Base-by-base conservation (phyloP, 2,797 vertebrate genomes). In the Melanotaenia pygmaea region DNA sequence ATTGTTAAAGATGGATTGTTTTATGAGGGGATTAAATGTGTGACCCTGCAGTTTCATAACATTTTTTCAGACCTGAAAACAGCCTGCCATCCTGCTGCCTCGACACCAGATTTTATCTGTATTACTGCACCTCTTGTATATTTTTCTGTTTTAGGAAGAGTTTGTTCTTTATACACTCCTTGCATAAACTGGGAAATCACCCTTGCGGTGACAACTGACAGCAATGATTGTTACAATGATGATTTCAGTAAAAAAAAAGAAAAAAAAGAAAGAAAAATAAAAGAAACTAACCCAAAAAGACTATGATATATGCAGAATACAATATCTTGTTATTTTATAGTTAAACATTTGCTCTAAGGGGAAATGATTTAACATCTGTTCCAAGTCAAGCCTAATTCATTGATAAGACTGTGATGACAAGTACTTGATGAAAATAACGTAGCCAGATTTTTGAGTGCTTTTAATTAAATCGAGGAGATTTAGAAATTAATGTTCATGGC, bases 401-500 rank as follows among this genome's bases (percentile, higher is more conserved):
- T 38, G 37, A 38, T 9, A 12, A 9, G 37, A 38, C 11, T 38
- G 12, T 38, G 37, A 38, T 38, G 37, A 38, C 37, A 8, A 1
- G 10, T 35, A 11, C 37, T 40, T 40, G 38, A 40, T 40, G 12
- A 40, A 40, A 14, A 40, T 16, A 40, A 40, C 14, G 38, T 13
- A 40, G 13, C 13, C 13, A 14, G 13, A 14, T 43, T 47, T 20
- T 47, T 20, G 1, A n/a, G 18, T 47, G 9, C 69, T 64, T 34
- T 73, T 70, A 66, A 77, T 83, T 50, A 26, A 79, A 80, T 54
- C 34, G 28, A 57, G 59, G 35, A 58, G 51, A 77, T 72, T 70
- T 69, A 60, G 58, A 72, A 67, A 71, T 79, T n/a, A 50, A 67
- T 74, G 40, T 86, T 76, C 56, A 61, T 67, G 24, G 45, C 58